phyloP scores from a whole-genome alignment of 37 sponge, comb jelly and placozoan genomes.

The Halichondria panicea region DNA sequence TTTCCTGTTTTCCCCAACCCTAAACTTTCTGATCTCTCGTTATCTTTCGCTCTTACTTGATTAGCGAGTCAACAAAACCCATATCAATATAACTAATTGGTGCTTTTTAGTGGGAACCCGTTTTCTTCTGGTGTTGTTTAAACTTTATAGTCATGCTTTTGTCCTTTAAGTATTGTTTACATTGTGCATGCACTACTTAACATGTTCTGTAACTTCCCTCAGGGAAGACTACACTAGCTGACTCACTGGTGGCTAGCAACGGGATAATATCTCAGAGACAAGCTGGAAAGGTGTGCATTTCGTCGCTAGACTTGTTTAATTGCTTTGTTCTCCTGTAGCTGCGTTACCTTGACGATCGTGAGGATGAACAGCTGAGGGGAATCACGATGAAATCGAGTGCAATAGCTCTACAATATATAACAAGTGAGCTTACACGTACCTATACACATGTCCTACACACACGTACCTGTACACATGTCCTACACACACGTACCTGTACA shows the following conservation, averaged over 20 bases:
- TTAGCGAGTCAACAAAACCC: too few relatives aligned
- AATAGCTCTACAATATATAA: conserved; percentile 74
- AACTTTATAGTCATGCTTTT: too few relatives aligned
- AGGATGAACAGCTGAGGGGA: conserved; percentile 90
- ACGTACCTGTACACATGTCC: too few relatives aligned
- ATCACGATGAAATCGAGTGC: conserved; percentile 99
- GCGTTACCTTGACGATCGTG: conserved; percentile 92
- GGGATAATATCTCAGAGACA: conserved; percentile 96
- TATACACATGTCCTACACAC: too few relatives aligned
- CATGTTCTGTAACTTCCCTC: not conserved
- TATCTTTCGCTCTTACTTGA: too few relatives aligned
- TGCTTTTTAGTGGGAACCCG: too few relatives aligned
- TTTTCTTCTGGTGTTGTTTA: too few relatives aligned
- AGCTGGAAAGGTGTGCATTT: conserved; percentile 84
- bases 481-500: too few relatives aligned
- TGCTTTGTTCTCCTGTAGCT: conserved; percentile 45
- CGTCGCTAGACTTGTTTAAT: not conserved
- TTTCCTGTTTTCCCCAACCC: too few relatives aligned
- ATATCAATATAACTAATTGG: too few relatives aligned
- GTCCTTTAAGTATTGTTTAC: not conserved
- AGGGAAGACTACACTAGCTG: conserved; percentile 97
- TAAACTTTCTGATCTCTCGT: too few relatives aligned
- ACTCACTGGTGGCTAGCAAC: conserved; percentile 97
- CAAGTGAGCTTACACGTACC: too few relatives aligned
- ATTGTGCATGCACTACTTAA: not conserved